Percentiles rank a stretch among this genome's conserved stretches.
These are phyloP conservation scores for Trochalopteron elliotii DNA, from an alignment of 2,113 vertebrate genomes.

Conservation along the genomic window DNA sequence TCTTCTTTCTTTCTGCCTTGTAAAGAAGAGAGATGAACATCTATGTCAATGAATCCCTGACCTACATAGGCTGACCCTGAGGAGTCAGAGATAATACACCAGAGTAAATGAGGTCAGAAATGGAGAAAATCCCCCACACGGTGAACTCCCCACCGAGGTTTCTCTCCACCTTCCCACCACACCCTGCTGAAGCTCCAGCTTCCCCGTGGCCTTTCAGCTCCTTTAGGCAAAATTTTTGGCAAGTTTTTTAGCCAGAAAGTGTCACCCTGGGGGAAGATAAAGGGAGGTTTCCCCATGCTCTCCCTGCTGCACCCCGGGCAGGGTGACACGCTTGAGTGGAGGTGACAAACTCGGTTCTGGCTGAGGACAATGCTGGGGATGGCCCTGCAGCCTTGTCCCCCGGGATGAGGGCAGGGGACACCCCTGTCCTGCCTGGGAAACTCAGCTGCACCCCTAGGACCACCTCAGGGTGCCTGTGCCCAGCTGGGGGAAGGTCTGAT, in stretches of 20 bases:
- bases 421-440: neutral
- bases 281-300: neutral
- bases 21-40: conserved; percentile 43
- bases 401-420: neutral
- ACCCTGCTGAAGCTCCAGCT: neutral
- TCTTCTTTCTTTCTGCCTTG: neutral
- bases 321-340: neutral
- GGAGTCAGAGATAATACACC: conserved; percentile 58
- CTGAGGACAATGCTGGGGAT: neutral
- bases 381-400: neutral
- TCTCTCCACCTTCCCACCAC: neutral
- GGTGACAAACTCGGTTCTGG: neutral
- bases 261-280: neutral
- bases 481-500: neutral
- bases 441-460: neutral
- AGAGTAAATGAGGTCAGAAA: conserved; percentile 59
- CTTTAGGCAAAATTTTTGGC: neutral
- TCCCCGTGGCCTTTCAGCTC: neutral
- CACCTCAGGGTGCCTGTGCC: no score
- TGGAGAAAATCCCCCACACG: neutral
- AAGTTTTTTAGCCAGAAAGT: neutral
- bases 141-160: neutral
- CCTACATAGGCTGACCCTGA: conserved; percentile 66
- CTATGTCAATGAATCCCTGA: conserved; percentile 66
- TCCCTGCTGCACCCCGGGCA: neutral